A percentile compares a stretch with the other conserved stretches of the same genome.
Evolutionary conservation across 2,888 invertebrate genomes (phyloP).

Genomic region (Stenotaenia linearis): DNA sequence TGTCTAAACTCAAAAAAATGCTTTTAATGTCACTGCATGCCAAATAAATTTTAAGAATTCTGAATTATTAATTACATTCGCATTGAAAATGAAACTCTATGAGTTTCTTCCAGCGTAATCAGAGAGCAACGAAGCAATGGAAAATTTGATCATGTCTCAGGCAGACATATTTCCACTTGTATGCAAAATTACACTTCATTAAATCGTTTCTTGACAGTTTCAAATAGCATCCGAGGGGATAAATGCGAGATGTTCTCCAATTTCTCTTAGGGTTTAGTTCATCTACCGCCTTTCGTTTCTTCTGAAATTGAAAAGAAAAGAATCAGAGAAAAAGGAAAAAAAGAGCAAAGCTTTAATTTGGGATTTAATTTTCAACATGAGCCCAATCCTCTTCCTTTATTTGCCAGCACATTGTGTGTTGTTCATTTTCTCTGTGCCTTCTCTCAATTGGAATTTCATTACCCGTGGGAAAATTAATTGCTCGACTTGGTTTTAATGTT

Average conservation of each 20-base stretch:
- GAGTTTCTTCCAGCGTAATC: background rate
- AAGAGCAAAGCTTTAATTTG: background rate
- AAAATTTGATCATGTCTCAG: background rate
- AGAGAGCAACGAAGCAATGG: background rate
- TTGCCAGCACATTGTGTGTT: conserved; percentile 4
- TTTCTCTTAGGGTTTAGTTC: background rate
- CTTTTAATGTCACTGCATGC: too few relatives aligned
- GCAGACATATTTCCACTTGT: background rate
- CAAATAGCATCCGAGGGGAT: background rate
- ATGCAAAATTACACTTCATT: background rate
- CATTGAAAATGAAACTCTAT: background rate
- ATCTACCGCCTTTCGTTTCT: background rate
- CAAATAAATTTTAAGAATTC: background rate
- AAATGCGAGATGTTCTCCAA: background rate
- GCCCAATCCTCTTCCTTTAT: background rate
- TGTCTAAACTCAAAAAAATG: too few relatives aligned
- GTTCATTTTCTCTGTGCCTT: conserved; percentile 6
- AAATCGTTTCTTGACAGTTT: background rate
- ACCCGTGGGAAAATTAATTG: conserved; percentile 4
- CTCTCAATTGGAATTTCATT: conserved; percentile 9
- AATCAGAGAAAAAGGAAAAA: background rate
- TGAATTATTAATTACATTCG: background rate
- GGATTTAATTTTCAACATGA: conserved; percentile 9
- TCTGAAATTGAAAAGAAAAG: background rate
- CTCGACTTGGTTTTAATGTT: conserved; percentile 4